Evolutionary conservation across 2,888 invertebrate genomes (phyloP).

Genomic region (Omphaloscelis lunosa): DNA sequence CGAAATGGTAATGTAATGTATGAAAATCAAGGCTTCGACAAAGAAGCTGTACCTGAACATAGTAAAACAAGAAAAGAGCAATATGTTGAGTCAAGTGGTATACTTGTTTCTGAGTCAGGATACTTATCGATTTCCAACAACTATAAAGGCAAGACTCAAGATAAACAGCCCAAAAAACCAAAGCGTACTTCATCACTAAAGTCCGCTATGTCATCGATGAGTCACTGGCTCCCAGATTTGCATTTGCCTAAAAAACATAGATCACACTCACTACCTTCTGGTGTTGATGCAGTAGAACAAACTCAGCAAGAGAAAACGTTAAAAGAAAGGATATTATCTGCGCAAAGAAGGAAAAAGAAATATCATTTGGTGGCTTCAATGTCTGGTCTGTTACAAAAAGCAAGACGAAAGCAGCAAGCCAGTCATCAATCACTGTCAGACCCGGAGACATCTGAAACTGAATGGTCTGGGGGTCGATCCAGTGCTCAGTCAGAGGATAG

Average conservation of each 20-base stretch:
- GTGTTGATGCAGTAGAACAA: slow-evolving; percentile 91
- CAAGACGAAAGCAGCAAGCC: slow-evolving; percentile 92
- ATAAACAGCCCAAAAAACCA: slow-evolving; percentile 92
- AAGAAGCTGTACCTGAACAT: slow-evolving; percentile 78
- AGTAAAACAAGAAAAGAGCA: slow-evolving; percentile 84
- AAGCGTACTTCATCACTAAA: slow-evolving; percentile 94
- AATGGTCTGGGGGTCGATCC: slow-evolving; percentile 91
- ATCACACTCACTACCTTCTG: slow-evolving; percentile 95
- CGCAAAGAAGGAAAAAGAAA: slow-evolving; percentile 93
- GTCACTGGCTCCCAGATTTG: slow-evolving; percentile 95
- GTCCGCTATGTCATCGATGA: slow-evolving; percentile 95
- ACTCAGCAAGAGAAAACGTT: slow-evolving; percentile 87
- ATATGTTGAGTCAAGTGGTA: slow-evolving; percentile 84
- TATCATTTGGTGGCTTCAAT: slow-evolving; percentile 95
- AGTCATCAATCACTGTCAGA: slow-evolving; percentile 93
- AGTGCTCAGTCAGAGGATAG: slow-evolving; percentile 94
- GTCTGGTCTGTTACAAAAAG: slow-evolving; percentile 96
- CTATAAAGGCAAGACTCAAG: slow-evolving; percentile 88
- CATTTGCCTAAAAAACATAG: slow-evolving; percentile 94
- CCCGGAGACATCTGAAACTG: slow-evolving; percentile 94
- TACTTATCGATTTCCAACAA: slow-evolving; percentile 94
- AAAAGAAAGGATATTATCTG: slow-evolving; percentile 87
- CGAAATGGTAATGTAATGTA: slow-evolving; percentile 85
- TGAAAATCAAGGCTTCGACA: slow-evolving; percentile 82
- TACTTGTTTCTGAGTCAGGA: slow-evolving; percentile 95